phyloP scores from a whole-genome alignment of 1,140 invertebrate species.

The Centruroides sculpturatus region DNA sequence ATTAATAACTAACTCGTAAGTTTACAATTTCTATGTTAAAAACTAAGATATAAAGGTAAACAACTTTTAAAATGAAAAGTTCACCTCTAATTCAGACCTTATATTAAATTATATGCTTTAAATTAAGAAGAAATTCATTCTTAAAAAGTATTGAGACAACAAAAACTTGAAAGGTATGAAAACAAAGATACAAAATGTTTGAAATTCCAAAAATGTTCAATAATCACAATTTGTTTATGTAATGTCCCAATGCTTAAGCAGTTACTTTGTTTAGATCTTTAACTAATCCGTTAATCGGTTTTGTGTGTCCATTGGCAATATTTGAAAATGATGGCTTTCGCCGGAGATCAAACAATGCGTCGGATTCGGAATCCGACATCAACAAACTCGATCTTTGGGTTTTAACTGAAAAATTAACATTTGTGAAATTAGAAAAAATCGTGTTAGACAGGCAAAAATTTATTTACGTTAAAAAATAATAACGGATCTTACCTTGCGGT shows the following conservation, averaged over 20 bases:
- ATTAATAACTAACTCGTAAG: no score
- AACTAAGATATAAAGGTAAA: no score
- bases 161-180: no score
- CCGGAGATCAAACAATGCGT: constrained; percentile 36
- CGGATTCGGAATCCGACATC: constrained; percentile 53
- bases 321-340: constrained; percentile 4
- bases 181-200: no score
- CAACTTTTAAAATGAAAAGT: no score
- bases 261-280: constrained; percentile 19
- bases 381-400: constrained; percentile 38
- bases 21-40: no score
- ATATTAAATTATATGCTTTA: no score
- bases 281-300: neutral
- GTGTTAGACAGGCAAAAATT: neutral
- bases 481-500: constrained; percentile 20
- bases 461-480: neutral
- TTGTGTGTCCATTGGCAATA: constrained; percentile 4
- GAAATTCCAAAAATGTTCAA: no score
- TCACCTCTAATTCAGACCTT: no score
- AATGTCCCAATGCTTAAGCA: constrained; percentile 5
- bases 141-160: no score
- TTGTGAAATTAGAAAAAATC: neutral
- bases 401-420: constrained; percentile 24
- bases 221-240: no score
- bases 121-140: no score